Evolutionary conservation across 92 coral and sea anemone genomes (phyloP).

Genomic region (Palythoa caribaeorum): DNA sequence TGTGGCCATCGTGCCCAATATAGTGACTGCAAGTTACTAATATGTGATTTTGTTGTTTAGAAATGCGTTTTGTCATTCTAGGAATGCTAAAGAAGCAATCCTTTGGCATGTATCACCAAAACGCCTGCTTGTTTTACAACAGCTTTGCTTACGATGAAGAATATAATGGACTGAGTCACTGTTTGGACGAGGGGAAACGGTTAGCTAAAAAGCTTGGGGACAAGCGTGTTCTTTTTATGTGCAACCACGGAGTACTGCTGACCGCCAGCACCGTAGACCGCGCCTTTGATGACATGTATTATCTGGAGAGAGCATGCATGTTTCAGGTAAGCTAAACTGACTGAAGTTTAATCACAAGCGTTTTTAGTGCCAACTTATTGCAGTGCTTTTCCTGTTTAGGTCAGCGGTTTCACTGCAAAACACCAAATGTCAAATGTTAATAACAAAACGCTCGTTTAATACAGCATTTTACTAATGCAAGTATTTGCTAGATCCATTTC

Average conservation of each 20-base stretch:
- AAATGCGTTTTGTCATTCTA: not conserved
- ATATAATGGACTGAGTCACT: slow-evolving; percentile 68
- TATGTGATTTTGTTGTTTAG: not conserved
- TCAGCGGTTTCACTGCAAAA: too few species aligned
- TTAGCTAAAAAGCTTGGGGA: slow-evolving; percentile 63
- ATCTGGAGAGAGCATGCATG: slow-evolving; percentile 78
- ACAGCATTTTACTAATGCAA: too few species aligned
- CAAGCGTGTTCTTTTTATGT: slow-evolving; percentile 75
- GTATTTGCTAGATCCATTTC: too few species aligned
- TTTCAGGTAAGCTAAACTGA: slow-evolving; percentile 59
- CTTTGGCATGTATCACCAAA: slow-evolving; percentile 70
- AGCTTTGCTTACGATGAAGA: slow-evolving; percentile 72
- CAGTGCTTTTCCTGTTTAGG: too few species aligned
- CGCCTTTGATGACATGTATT: slow-evolving; percentile 72
- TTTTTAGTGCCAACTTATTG: too few species aligned
- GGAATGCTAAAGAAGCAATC: slow-evolving; percentile 66
- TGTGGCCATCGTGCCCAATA: too few species aligned
- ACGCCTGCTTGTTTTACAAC: slow-evolving; percentile 65
- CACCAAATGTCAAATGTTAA: too few species aligned
- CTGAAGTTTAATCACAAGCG: not conserved
- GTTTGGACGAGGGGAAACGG: slow-evolving; percentile 73
- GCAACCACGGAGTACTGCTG: slow-evolving; percentile 78
- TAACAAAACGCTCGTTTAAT: too few species aligned
- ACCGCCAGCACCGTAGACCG: slow-evolving; percentile 54
- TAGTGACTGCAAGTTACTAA: too few species aligned